Conservation (phyloP, 2,797 vertebrate species). For the Xenentodon cancila region DNA sequence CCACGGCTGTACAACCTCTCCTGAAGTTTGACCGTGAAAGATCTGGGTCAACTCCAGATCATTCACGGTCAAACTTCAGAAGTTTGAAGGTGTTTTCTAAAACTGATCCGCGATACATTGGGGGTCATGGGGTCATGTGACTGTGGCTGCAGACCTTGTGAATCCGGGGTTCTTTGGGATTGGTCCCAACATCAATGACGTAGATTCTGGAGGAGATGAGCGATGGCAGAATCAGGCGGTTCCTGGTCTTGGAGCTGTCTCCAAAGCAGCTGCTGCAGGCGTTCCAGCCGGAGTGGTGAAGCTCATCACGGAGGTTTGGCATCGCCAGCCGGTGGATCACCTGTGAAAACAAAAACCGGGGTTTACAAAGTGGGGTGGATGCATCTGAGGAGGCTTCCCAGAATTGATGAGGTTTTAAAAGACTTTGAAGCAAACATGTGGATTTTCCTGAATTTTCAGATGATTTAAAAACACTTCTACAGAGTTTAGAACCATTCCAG, state of each 20-base stretch:
- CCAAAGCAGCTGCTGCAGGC: slow-evolving; percentile 93
- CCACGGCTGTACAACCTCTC: too few species aligned
- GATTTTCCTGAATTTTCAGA: too few species aligned
- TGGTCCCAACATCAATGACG: slow-evolving; percentile 85
- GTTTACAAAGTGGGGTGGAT: too few species aligned
- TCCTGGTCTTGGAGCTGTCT: slow-evolving; percentile 84
- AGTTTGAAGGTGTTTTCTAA: too few species aligned
- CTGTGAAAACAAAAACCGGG: slow-evolving; percentile 55
- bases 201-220: slow-evolving; percentile 93
- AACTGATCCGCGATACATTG: too few species aligned
- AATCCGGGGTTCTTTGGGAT: slow-evolving; percentile 79
- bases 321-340: slow-evolving; percentile 93
- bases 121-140: too few species aligned
- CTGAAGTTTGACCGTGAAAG: too few species aligned
- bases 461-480: not conserved
- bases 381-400: too few species aligned
- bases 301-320: slow-evolving; percentile 89
- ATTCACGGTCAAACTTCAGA: too few species aligned
- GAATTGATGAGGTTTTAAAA: too few species aligned
- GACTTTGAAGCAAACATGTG: too few species aligned
- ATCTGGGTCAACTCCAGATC: too few species aligned
- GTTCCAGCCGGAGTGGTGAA: slow-evolving; percentile 95
- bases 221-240: slow-evolving; percentile 87
- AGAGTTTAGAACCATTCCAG: not conserved
- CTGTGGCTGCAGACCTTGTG: slow-evolving; percentile 88